Evolutionary conservation across 1,140 invertebrate genomes (phyloP).

Genomic region (Liolophura sinensis): DNA sequence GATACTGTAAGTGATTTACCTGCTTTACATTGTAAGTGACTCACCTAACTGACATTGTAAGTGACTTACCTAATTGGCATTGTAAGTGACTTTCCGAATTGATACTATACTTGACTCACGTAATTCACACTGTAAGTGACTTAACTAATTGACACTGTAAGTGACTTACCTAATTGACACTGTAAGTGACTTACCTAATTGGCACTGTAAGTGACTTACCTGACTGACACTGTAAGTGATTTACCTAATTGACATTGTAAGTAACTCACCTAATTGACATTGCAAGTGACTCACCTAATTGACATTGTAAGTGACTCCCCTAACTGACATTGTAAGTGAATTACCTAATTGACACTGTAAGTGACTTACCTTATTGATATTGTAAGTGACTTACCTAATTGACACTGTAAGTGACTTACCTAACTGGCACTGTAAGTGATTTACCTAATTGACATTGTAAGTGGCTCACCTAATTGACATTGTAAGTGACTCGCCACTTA

Average conservation of each 20-base stretch:
- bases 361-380: too few species aligned
- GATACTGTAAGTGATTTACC: too few species aligned
- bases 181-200: slow-evolving; percentile 61
- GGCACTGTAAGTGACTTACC: too few species aligned
- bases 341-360: slow-evolving; percentile 70
- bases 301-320: too few species aligned
- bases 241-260: slow-evolving; percentile 69
- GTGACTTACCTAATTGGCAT: slow-evolving; percentile 66
- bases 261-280: too few species aligned
- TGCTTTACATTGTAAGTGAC: slow-evolving; percentile 10
- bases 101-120: too few species aligned
- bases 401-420: too few species aligned
- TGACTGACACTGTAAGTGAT: slow-evolving; percentile 9
- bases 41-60: slow-evolving; percentile 66
- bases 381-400: slow-evolving; percentile 61
- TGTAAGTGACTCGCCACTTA: too few species aligned
- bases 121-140: slow-evolving; percentile 10
- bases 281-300: slow-evolving; percentile 61
- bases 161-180: too few species aligned
- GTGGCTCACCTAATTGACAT: slow-evolving; percentile 66
- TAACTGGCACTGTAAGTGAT: slow-evolving; percentile 9
- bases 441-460: slow-evolving; percentile 66
- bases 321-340: slow-evolving; percentile 9
- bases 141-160: slow-evolving; percentile 70
- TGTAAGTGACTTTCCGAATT: slow-evolving; percentile 61